Evolutionary conservation across 2,113 vertebrate species (phyloP).

Genomic region (Oceanites oceanicus): DNA sequence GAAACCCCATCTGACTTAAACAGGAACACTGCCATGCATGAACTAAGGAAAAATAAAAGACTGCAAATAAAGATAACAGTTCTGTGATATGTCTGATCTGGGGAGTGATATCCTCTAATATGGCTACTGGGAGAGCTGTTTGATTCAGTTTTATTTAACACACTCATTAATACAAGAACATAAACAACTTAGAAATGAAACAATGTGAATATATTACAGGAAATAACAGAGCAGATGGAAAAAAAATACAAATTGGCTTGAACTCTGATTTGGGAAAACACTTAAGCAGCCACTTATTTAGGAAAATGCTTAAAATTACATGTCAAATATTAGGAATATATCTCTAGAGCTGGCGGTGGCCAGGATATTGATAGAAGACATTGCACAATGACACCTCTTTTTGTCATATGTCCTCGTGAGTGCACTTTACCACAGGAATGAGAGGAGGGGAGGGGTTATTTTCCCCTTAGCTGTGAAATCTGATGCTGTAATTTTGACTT

Average conservation of each 20-base stretch:
- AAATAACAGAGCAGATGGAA: background rate
- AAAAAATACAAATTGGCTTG: background rate
- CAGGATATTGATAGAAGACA: background rate
- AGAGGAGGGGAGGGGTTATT: background rate
- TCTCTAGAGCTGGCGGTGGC: background rate
- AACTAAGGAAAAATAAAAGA: background rate
- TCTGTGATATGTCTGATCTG: background rate
- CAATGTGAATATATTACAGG: background rate
- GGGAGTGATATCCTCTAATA: background rate
- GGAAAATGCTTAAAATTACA: background rate
- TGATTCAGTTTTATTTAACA: constrained; percentile 32
- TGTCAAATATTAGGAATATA: background rate
- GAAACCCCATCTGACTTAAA: background rate
- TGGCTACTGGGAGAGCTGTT: background rate
- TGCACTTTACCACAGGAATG: background rate
- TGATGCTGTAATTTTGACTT: background rate
- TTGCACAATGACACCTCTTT: background rate
- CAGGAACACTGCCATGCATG: background rate
- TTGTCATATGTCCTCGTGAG: accelerated
- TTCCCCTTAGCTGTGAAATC: background rate
- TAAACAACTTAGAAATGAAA: constrained; percentile 11
- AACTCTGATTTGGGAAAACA: background rate
- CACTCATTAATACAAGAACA: constrained; percentile 2
- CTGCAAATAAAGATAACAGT: background rate
- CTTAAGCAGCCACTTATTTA: background rate